phyloP scores from a whole-genome alignment of 2,888 invertebrate genomes.

The Unio pictorum region DNA sequence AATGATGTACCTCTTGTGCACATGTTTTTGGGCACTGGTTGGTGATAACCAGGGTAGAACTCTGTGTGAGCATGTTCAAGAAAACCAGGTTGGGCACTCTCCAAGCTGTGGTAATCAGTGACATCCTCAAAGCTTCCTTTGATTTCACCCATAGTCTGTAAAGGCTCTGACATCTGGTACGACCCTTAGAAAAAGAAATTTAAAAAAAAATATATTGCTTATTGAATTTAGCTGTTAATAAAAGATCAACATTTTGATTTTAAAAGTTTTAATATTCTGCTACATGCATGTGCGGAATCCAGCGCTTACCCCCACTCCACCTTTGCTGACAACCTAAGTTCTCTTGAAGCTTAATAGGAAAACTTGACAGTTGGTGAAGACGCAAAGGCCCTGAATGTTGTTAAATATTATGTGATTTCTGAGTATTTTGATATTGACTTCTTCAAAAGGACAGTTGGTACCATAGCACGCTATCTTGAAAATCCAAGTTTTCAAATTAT shows the following conservation, averaged over 20 bases:
- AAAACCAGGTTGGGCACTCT: constrained; percentile 74
- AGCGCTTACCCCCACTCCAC: too few relatives aligned
- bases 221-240: not conserved
- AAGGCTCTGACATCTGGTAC: constrained; percentile 70
- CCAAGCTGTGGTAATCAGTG: constrained; percentile 74
- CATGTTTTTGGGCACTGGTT: constrained; percentile 42
- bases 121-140: constrained; percentile 64
- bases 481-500: too few relatives aligned
- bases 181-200: constrained; percentile 34
- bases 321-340: too few relatives aligned
- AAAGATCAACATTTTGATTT: not conserved
- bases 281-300: too few relatives aligned
- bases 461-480: too few relatives aligned
- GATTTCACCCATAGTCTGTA: constrained; percentile 61
- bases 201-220: not conserved
- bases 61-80: constrained; percentile 79
- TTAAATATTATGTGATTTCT: too few relatives aligned
- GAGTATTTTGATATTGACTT: too few relatives aligned
- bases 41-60: constrained; percentile 84
- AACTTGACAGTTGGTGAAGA: too few relatives aligned
- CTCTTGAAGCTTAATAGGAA: too few relatives aligned
- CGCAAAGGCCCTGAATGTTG: too few relatives aligned
- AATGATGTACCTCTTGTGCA: constrained; percentile 39
- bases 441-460: too few relatives aligned
- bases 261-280: too few relatives aligned